Conservation (phyloP, 2,888 invertebrate species). For the Doris montereyensis region DNA sequence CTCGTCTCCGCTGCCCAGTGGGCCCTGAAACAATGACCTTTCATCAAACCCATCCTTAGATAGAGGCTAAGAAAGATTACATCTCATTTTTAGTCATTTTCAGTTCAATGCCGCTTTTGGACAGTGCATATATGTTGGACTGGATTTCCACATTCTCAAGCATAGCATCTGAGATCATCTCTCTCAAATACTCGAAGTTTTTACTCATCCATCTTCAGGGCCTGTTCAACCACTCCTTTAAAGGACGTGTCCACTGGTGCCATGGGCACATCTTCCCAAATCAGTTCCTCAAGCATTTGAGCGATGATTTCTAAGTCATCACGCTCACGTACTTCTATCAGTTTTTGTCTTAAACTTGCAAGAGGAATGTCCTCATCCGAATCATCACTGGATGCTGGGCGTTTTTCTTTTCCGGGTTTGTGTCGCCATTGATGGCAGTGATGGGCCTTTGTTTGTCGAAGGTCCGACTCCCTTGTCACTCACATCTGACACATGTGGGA, state of each 20-base stretch:
- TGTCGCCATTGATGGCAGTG: neutral
- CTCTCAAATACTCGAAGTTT: neutral
- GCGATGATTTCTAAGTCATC: neutral
- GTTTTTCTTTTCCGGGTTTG: neutral
- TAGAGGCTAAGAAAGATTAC: neutral
- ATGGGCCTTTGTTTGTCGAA: neutral
- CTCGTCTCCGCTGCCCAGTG: neutral
- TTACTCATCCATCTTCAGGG: neutral
- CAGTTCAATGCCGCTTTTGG: neutral
- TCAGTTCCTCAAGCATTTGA: neutral
- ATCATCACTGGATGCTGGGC: neutral
- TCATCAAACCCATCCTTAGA: neutral
- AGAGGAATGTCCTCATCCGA: neutral
- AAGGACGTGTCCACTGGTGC: neutral
- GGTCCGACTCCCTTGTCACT: neutral
- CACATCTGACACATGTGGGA: neutral
- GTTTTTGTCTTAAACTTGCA: neutral
- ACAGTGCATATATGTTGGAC: neutral
- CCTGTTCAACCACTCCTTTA: neutral
- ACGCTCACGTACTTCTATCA: neutral
- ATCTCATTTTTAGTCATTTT: neutral
- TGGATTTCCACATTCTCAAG: neutral
- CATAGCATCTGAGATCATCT: neutral
- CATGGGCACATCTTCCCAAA: neutral
- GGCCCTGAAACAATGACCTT: neutral